Evolutionary conservation across 2,113 vertebrate species (phyloP).

Genomic region (Oncorhynchus keta): DNA sequence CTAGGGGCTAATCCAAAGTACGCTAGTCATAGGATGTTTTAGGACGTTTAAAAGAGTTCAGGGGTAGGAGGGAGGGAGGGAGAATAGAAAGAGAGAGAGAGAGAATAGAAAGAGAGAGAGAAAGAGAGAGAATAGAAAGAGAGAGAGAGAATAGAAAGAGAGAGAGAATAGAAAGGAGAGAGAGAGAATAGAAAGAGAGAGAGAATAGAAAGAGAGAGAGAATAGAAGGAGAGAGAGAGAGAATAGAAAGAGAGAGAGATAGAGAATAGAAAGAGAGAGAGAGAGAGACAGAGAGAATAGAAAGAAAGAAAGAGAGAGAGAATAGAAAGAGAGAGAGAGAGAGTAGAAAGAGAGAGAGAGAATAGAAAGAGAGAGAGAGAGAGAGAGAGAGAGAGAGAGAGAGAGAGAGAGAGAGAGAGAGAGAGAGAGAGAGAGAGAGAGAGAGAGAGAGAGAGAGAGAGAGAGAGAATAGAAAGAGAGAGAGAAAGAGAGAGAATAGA

Average conservation of each 20-base stretch:
- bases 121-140: too few species aligned
- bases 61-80: neutral
- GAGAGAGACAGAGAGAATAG: too few species aligned
- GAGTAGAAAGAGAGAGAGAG: neutral
- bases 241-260: too few species aligned
- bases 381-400: neutral
- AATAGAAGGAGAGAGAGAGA: too few species aligned
- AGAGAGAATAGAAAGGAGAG: neutral
- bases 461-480: neutral
- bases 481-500: too few species aligned
- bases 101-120: neutral
- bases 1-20: constrained; percentile 54
- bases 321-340: too few species aligned
- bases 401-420: neutral
- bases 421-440: too few species aligned
- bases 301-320: neutral
- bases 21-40: constrained; percentile 57
- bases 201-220: neutral
- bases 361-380: too few species aligned
- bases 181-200: neutral
- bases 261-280: neutral
- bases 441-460: neutral
- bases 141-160: neutral
- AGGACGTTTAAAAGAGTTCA: constrained; percentile 13
- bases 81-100: too few species aligned